Percentiles rank a stretch among this genome's conserved stretches.
Evolutionary conservation across 2,797 vertebrate genomes (phyloP).

Genomic region (Eulemur rubriventer): DNA sequence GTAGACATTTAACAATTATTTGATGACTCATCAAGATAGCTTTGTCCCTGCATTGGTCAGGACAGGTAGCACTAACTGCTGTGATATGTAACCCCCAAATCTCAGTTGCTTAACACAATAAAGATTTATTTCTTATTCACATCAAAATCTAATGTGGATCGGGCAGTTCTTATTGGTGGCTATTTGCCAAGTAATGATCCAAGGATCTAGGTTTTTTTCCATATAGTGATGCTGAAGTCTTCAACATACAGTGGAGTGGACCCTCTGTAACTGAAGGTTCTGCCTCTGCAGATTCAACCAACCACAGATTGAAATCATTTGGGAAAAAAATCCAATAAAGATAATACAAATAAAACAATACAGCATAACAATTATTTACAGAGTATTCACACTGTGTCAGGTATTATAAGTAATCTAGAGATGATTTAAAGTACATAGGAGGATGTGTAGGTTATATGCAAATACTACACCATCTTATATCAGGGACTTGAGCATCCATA

Average conservation of each 20-base stretch:
- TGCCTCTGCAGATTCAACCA: background rate
- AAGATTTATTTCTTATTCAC: conserved; percentile 11
- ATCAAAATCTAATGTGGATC: background rate
- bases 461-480: background rate
- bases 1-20: background rate
- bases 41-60: background rate
- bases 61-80: background rate
- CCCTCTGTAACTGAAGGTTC: no score
- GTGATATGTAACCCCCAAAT: background rate
- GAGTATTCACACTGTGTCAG: background rate
- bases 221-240: background rate
- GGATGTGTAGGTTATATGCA: background rate
- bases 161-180: background rate
- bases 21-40: background rate
- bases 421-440: background rate
- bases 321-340: background rate
- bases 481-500: background rate
- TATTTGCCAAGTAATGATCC: background rate
- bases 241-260: background rate
- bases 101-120: background rate
- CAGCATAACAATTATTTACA: background rate
- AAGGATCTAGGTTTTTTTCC: background rate
- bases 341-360: background rate
- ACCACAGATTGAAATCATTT: background rate
- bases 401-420: background rate